phyloP scores from a whole-genome alignment of 2,113 vertebrate species.

The Barnardius zonarius region DNA sequence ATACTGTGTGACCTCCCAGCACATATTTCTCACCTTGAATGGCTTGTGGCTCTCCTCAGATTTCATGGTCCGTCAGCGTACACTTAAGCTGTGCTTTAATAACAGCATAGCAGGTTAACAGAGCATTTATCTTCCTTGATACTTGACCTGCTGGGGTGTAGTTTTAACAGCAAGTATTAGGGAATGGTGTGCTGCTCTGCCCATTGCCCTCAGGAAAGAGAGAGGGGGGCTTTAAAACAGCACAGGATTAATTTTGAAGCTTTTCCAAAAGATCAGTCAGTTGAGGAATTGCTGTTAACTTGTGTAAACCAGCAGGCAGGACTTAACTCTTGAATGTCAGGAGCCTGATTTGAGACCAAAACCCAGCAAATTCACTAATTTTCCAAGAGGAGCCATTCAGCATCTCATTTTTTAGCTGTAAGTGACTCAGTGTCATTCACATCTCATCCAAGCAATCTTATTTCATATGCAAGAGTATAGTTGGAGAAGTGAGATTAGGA shows the following conservation, averaged over 20 bases:
- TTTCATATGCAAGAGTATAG: neutral
- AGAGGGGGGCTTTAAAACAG: neutral
- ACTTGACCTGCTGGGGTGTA: neutral
- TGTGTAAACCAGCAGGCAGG: neutral
- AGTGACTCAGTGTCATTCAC: neutral
- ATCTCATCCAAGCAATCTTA: neutral
- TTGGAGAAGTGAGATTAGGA: neutral
- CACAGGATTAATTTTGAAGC: neutral
- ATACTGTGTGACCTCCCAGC: neutral
- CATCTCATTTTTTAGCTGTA: neutral
- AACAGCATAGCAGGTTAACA: conserved; percentile 13
- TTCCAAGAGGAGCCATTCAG: neutral
- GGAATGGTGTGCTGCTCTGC: neutral
- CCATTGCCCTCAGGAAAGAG: conserved; percentile 8
- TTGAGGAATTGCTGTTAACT: neutral
- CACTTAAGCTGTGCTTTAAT: conserved; percentile 12
- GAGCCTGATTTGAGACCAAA: neutral
- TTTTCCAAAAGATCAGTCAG: conserved; percentile 6
- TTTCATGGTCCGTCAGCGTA: conserved; percentile 48
- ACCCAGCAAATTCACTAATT: neutral
- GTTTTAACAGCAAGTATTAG: neutral
- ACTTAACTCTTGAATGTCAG: conserved; percentile 2
- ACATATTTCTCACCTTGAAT: conserved; percentile 43
- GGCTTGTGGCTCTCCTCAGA: conserved; percentile 13
- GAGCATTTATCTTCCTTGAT: conserved; percentile 29